Conservation (phyloP, 2,888 invertebrate genomes). For the Epirrhoe alternata region DNA sequence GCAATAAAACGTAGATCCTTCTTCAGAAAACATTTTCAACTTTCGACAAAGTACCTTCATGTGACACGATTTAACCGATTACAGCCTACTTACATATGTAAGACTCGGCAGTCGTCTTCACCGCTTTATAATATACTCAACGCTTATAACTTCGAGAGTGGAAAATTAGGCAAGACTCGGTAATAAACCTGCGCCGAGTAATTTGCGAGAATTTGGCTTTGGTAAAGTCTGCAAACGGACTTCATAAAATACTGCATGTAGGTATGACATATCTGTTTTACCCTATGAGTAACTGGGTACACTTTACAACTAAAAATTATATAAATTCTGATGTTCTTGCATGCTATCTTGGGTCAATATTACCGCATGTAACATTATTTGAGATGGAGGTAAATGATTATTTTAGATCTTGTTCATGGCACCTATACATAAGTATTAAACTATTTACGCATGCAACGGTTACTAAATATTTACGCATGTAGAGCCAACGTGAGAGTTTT, state of each 20-base stretch:
- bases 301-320: too few relatives aligned
- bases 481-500: too few relatives aligned
- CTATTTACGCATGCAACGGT: too few relatives aligned
- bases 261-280: too few relatives aligned
- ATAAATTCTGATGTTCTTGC: too few relatives aligned
- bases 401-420: too few relatives aligned
- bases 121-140: conserved; percentile 36
- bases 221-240: not conserved
- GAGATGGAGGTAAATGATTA: too few relatives aligned
- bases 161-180: conserved; percentile 34
- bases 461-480: too few relatives aligned
- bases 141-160: conserved; percentile 27
- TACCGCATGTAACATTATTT: too few relatives aligned
- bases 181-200: conserved; percentile 30
- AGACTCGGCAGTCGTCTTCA: conserved; percentile 26
- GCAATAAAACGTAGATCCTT: conserved; percentile 4
- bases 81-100: conserved; percentile 32
- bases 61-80: conserved; percentile 26
- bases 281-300: too few relatives aligned
- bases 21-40: not conserved
- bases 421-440: too few relatives aligned
- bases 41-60: conserved; percentile 27
- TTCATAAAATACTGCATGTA: not conserved
- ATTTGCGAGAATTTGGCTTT: conserved; percentile 19
- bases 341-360: too few relatives aligned